Conservation (phyloP, 35 echinoderm and acorn worm genomes). For the Ptychodera flava region DNA sequence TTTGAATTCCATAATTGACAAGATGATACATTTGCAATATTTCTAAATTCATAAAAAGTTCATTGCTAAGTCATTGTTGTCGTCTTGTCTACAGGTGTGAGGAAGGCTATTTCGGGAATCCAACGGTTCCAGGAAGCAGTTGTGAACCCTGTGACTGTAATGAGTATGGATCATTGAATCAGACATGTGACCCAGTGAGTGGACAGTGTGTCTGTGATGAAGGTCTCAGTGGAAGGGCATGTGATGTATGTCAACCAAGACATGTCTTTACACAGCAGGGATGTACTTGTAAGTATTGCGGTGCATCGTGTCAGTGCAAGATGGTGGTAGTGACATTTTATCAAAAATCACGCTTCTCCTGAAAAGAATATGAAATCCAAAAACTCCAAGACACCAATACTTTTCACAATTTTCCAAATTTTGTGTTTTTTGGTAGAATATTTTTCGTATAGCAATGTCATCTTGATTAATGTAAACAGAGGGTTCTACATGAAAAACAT, state of each 20-base stretch:
- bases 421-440: too few relatives aligned
- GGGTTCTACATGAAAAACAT: too few relatives aligned
- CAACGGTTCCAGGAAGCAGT: slow-evolving; percentile 28
- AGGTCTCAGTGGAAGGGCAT: slow-evolving; percentile 58
- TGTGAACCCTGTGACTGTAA: slow-evolving; percentile 75
- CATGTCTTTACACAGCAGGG: slow-evolving; percentile 54
- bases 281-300: slow-evolving; percentile 60
- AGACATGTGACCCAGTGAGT: slow-evolving; percentile 47
- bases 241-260: slow-evolving; percentile 54
- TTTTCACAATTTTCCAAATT: too few relatives aligned
- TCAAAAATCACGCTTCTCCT: neutral
- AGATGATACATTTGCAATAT: too few relatives aligned
- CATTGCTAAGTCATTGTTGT: too few relatives aligned
- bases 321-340: neutral
- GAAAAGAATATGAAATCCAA: neutral
- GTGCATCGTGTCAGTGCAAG: too few relatives aligned
- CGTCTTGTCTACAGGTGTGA: slow-evolving; percentile 49
- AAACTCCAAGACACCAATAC: too few relatives aligned
- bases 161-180: slow-evolving; percentile 42
- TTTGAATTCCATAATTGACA: too few relatives aligned
- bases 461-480: too few relatives aligned
- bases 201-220: slow-evolving; percentile 54
- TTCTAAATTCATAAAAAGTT: too few relatives aligned
- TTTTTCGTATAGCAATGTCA: too few relatives aligned
- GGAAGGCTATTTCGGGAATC: slow-evolving; percentile 75